These are phyloP conservation scores for Meloe dianella DNA, from an alignment of 2,888 invertebrate genomes.

Conservation along the genomic window DNA sequence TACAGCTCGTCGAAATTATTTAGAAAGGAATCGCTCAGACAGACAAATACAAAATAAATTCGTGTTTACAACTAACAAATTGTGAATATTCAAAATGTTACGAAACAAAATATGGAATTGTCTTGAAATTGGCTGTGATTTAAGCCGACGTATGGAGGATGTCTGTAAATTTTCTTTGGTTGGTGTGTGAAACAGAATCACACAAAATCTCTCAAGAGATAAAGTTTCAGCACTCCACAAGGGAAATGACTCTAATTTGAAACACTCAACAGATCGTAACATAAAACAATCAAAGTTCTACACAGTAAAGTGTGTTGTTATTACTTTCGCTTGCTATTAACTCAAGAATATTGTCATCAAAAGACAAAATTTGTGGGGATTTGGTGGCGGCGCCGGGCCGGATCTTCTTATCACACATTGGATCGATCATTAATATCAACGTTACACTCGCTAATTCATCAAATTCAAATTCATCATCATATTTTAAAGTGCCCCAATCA, in stretches of 20 bases:
- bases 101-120: too few species aligned
- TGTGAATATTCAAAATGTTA: background rate
- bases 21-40: background rate
- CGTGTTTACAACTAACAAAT: background rate
- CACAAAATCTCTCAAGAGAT: background rate
- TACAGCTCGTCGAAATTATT: background rate
- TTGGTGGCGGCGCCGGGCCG: background rate
- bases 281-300: background rate
- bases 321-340: background rate
- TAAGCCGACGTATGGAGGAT: too few species aligned
- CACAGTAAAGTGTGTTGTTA: background rate
- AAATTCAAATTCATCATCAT: too few species aligned
- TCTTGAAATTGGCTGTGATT: too few species aligned
- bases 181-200: background rate
- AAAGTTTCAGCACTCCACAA: background rate
- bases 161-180: background rate
- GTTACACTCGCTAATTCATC: too few species aligned
- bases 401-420: background rate
- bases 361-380: background rate
- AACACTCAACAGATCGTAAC: slow-evolving; percentile 3
- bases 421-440: too few species aligned
- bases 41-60: background rate
- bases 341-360: background rate
- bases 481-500: too few species aligned
- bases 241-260: background rate